Conservation (phyloP, 2,888 invertebrate species). For the Tenthredo notha region DNA sequence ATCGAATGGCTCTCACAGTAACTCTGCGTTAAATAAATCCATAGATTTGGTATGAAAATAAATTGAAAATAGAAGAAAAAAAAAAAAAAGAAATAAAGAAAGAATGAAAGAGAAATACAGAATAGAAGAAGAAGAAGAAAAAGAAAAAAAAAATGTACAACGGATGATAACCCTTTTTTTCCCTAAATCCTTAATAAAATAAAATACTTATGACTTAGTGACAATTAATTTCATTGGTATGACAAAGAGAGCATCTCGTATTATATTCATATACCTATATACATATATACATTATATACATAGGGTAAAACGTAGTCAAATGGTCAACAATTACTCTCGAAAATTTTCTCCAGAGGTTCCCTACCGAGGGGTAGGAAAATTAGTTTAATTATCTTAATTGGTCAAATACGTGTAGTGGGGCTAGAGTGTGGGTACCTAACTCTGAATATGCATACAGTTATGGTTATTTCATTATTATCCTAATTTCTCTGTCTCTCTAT, state of each 20-base stretch:
- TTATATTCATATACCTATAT: too few relatives aligned
- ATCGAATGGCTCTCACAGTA: conserved; percentile 64
- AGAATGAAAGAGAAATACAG: too few relatives aligned
- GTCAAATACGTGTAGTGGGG: conserved; percentile 63
- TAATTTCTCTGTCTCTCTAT: conserved; percentile 4
- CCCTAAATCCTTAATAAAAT: too few relatives aligned
- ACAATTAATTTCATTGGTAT: too few relatives aligned
- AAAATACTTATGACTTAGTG: too few relatives aligned
- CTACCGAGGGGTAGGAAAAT: conserved; percentile 65
- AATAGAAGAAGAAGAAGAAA: too few relatives aligned
- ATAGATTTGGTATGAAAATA: neutral
- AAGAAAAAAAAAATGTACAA: too few relatives aligned
- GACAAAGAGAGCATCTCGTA: too few relatives aligned
- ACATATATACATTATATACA: neutral
- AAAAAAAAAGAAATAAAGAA: neutral
- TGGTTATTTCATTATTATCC: conserved; percentile 57
- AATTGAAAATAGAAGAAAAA: neutral
- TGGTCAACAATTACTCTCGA: conserved; percentile 41
- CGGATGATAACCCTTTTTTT: too few relatives aligned
- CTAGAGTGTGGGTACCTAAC: conserved; percentile 52
- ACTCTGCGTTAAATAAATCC: conserved; percentile 56
- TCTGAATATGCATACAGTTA: conserved; percentile 61
- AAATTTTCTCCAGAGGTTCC: conserved; percentile 57
- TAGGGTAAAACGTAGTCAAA: conserved; percentile 8
- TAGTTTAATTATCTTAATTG: conserved; percentile 67